These are phyloP conservation scores for Alaudala cheleensis DNA, from an alignment of 2,113 vertebrate genomes.

Conservation along the genomic window DNA sequence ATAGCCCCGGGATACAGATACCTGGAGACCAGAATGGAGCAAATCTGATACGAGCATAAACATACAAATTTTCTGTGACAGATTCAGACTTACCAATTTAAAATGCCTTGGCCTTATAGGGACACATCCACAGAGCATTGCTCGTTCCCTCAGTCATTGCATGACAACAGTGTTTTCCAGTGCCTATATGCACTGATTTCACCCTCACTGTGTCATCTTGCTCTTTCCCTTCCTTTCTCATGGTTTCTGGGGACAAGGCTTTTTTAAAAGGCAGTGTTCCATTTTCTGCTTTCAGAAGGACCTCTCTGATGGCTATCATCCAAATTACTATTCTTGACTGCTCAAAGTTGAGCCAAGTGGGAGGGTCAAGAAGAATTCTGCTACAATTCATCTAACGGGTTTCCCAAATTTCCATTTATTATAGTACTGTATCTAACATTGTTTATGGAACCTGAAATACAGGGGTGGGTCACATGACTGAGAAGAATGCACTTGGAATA, in stretches of 20 bases:
- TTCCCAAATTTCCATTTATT: background rate
- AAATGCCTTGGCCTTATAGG: background rate
- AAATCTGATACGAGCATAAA: background rate
- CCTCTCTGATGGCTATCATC: background rate
- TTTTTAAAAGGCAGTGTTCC: background rate
- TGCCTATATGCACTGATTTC: background rate
- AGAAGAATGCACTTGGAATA: background rate
- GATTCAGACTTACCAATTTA: background rate
- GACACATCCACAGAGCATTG: background rate
- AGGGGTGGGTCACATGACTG: fast-evolving
- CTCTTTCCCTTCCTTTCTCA: background rate
- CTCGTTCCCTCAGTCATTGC: background rate
- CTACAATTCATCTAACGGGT: background rate
- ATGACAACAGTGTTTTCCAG: background rate
- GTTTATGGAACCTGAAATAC: background rate
- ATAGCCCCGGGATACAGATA: background rate
- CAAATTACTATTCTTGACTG: background rate
- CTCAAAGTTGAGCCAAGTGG: background rate
- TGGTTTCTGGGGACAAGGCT: background rate
- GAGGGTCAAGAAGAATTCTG: background rate
- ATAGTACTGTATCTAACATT: background rate
- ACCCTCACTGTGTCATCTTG: background rate
- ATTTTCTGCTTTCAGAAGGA: background rate
- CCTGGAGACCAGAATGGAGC: background rate
- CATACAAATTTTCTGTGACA: background rate